A percentile compares a stretch with the other conserved stretches of the same genome.
phyloP scores from a whole-genome alignment of 1,140 invertebrate genomes.

The Pseudoatta argentina region DNA sequence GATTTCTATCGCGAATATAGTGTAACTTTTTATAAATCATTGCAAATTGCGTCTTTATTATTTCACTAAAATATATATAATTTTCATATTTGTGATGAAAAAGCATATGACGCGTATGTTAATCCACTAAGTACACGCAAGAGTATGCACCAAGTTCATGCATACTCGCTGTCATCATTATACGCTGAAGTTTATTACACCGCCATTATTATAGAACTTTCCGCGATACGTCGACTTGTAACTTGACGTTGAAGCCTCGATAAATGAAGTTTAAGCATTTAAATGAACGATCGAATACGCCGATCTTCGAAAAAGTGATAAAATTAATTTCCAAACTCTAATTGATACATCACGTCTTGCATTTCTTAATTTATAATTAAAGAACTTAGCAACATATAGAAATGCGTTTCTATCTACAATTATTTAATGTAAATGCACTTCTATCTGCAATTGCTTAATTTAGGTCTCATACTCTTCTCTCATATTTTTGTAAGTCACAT shows the following conservation, averaged over 20 bases:
- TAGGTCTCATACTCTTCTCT: neutral
- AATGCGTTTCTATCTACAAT: neutral
- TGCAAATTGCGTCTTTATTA: neutral
- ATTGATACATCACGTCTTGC: neutral
- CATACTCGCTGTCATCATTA: constrained; percentile 60
- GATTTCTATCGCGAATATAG: neutral
- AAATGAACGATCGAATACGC: constrained; percentile 34
- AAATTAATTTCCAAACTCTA: constrained; percentile 6
- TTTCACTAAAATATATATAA: neutral
- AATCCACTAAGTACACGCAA: constrained; percentile 47
- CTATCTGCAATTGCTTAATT: neutral
- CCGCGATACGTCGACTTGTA: constrained; percentile 50
- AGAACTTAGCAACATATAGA: neutral
- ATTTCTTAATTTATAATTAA: neutral
- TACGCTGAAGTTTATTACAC: constrained; percentile 58
- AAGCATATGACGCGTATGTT: constrained; percentile 34
- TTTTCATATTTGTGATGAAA: constrained; percentile 20
- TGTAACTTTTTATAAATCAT: neutral
- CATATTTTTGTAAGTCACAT: neutral
- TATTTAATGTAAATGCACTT: neutral
- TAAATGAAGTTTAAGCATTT: constrained; percentile 51
- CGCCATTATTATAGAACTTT: constrained; percentile 57
- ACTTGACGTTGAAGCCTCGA: constrained; percentile 53
- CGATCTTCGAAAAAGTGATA: constrained; percentile 22
- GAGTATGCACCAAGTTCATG: constrained; percentile 38